A percentile compares a stretch with the other conserved stretches of the same genome.
Evolutionary conservation across 1,140 invertebrate genomes (phyloP).

Genomic region (Drepana arcuata): DNA sequence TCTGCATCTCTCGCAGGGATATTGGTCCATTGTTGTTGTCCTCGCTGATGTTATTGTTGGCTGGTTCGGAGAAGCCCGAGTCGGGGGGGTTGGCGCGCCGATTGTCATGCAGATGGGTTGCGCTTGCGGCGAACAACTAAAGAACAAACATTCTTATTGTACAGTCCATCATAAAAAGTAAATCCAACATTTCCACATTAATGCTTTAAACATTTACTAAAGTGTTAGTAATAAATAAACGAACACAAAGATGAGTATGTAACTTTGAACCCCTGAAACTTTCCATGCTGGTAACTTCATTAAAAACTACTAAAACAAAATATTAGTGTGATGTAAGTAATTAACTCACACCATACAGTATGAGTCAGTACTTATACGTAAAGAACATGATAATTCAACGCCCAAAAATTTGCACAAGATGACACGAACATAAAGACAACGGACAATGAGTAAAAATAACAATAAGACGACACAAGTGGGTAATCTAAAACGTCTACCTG

Average conservation of each 20-base stretch:
- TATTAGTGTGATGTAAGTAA: too few relatives aligned
- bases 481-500: constrained; percentile 45
- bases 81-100: constrained; percentile 45
- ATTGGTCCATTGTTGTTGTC: constrained; percentile 72
- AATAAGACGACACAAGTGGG: constrained; percentile 6
- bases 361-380: too few relatives aligned
- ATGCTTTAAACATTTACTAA: too few relatives aligned
- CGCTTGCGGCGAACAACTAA: constrained; percentile 54
- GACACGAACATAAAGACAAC: constrained; percentile 2
- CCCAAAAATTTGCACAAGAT: constrained; percentile 3
- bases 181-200: too few relatives aligned
- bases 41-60: constrained; percentile 60
- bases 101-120: constrained; percentile 43
- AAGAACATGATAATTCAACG: too few relatives aligned
- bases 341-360: background rate
- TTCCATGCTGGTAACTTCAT: too few relatives aligned
- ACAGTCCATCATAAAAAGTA: too few relatives aligned
- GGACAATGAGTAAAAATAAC: constrained; percentile 5
- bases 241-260: too few relatives aligned
- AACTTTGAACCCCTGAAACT: too few relatives aligned
- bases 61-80: constrained; percentile 56
- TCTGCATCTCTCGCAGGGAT: constrained; percentile 69
- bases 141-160: too few relatives aligned
- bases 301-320: too few relatives aligned
- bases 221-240: too few relatives aligned